These are phyloP conservation scores for Synodontis membranacea DNA, from an alignment of 2,113 vertebrate species.

Conservation along the genomic window DNA sequence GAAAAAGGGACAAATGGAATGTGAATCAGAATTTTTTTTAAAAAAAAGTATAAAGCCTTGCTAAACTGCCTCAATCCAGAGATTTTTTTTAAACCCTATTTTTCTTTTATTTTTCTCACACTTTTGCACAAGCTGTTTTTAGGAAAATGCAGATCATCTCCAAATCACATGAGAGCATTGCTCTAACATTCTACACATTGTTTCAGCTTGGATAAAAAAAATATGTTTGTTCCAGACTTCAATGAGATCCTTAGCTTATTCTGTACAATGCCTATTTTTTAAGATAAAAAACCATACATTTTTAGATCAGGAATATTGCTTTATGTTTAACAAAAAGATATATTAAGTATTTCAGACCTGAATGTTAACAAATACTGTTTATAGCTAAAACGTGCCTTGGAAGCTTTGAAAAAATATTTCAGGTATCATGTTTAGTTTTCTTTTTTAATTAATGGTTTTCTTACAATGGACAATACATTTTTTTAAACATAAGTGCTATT, in stretches of 20 bases:
- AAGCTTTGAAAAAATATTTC: background rate
- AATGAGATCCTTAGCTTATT: background rate
- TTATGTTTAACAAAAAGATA: background rate
- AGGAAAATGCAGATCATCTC: background rate
- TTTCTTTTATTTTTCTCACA: background rate
- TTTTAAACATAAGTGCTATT: background rate
- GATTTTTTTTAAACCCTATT: background rate
- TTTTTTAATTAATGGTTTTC: background rate
- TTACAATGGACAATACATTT: background rate
- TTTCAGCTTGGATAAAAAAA: background rate
- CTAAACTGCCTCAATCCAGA: background rate
- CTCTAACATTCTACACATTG: background rate
- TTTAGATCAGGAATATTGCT: background rate
- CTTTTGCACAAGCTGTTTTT: background rate
- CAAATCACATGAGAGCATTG: background rate
- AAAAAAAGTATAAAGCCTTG: background rate
- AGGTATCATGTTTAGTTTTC: background rate
- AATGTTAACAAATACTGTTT: background rate
- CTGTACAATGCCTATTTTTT: background rate
- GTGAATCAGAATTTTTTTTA: background rate
- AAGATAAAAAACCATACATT: background rate
- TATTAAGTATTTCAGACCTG: background rate
- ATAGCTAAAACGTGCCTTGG: background rate
- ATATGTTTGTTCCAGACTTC: background rate
- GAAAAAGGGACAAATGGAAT: background rate